A percentile compares a stretch with the other conserved stretches of the same genome.
Evolutionary conservation across 1,140 invertebrate species (phyloP).

Genomic region (Pseudomyrmex pallidus): DNA sequence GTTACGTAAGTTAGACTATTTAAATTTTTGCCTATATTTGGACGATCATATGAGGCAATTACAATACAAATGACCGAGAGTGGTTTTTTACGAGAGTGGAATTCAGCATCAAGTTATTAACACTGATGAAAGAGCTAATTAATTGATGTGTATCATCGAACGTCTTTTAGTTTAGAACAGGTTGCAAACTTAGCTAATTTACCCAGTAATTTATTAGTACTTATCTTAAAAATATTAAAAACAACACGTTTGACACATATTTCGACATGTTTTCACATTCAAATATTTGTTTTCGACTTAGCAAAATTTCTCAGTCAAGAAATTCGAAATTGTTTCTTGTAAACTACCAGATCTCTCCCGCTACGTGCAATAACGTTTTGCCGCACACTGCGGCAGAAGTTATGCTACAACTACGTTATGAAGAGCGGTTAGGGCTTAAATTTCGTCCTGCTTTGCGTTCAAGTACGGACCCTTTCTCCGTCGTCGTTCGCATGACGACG

Average conservation of each 20-base stretch:
- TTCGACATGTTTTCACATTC: no score
- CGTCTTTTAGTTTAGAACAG: no score
- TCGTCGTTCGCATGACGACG: slow-evolving; percentile 6
- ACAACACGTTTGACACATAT: no score
- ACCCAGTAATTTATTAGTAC: no score
- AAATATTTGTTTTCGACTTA: no score
- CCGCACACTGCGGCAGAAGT: slow-evolving; percentile 3
- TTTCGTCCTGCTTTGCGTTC: slow-evolving; percentile 41
- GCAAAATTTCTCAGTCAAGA: neutral
- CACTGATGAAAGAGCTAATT: no score
- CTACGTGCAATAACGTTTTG: neutral
- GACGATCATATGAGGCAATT: neutral
- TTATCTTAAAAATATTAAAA: no score
- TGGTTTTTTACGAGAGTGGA: no score
- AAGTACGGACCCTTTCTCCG: slow-evolving; percentile 19
- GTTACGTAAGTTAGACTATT: slow-evolving; percentile 27
- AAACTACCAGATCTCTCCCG: neutral
- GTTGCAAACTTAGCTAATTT: no score
- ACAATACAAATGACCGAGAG: no score
- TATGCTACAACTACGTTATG: slow-evolving; percentile 13
- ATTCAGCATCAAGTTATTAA: no score
- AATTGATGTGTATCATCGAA: no score
- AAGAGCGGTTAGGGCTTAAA: slow-evolving; percentile 33
- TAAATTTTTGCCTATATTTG: neutral
- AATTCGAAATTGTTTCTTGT: neutral